A percentile compares a stretch with the other conserved stretches of the same genome.
Evolutionary conservation across 2,113 vertebrate genomes (phyloP).

Genomic region (Triplophysa rosa): DNA sequence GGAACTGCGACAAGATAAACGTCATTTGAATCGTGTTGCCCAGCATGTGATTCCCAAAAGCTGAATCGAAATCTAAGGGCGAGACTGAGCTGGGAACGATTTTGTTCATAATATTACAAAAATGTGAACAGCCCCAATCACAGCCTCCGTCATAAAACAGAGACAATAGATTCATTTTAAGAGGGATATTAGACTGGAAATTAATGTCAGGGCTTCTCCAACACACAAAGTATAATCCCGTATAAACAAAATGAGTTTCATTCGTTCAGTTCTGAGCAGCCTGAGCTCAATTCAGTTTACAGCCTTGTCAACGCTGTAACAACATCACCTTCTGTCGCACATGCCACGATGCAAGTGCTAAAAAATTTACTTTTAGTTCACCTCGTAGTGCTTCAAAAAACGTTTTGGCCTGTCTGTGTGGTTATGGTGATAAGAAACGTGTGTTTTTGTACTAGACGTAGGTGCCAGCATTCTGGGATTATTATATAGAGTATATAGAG

Average conservation of each 20-base stretch:
- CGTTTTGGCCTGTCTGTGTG: neutral
- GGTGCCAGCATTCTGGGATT: neutral
- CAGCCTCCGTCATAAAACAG: neutral
- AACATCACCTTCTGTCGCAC: neutral
- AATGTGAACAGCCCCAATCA: neutral
- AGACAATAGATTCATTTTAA: neutral
- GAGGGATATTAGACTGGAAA: neutral
- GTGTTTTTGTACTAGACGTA: constrained; percentile 3
- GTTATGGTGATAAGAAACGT: neutral
- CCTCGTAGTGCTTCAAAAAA: neutral
- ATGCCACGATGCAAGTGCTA: neutral
- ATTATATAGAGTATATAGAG: too few species aligned
- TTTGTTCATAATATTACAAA: neutral
- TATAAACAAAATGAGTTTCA: neutral
- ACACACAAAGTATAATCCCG: neutral
- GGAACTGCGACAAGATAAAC: constrained; percentile 23
- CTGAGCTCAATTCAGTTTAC: constrained; percentile 1
- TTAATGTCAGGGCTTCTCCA: neutral
- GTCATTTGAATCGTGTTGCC: constrained; percentile 40
- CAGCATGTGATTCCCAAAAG: too few species aligned
- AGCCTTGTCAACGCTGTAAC: neutral
- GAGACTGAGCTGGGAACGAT: neutral
- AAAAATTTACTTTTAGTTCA: neutral
- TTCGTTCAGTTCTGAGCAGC: constrained; percentile 9
- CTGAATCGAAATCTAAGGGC: neutral